Percentiles rank a stretch among this genome's conserved stretches.
Evolutionary conservation across 2,888 invertebrate genomes (phyloP).

Genomic region (Chouioia cunea): DNA sequence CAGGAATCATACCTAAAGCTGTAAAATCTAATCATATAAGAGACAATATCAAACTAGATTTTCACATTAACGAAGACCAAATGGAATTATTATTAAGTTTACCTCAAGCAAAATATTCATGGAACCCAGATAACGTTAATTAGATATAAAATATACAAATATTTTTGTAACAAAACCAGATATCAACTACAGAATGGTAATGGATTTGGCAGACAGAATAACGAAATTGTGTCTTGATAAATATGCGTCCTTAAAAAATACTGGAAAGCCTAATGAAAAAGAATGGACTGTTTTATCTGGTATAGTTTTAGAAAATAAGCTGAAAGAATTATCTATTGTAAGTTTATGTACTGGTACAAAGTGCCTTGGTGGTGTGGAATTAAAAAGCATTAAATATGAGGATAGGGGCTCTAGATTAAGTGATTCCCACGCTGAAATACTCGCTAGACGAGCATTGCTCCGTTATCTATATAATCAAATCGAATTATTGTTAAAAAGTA

Average conservation of each 20-base stretch:
- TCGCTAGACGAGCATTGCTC: constrained; percentile 86
- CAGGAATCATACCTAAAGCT: constrained; percentile 78
- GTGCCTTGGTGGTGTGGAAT: constrained; percentile 81
- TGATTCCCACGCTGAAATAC: constrained; percentile 93
- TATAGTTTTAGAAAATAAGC: constrained; percentile 71
- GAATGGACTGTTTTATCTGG: constrained; percentile 91
- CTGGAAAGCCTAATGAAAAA: constrained; percentile 80
- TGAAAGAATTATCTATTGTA: constrained; percentile 73
- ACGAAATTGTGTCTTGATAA: constrained; percentile 74
- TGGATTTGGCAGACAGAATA: constrained; percentile 69
- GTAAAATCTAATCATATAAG: constrained; percentile 71
- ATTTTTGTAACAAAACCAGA: neutral
- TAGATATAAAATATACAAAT: constrained; percentile 55
- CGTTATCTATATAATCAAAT: constrained; percentile 81
- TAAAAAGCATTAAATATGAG: constrained; percentile 70
- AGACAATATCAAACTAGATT: constrained; percentile 74
- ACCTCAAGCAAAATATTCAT: constrained; percentile 70
- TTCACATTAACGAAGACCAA: constrained; percentile 71
- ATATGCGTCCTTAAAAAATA: constrained; percentile 78
- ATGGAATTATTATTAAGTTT: constrained; percentile 70
- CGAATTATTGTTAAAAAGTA: constrained; percentile 62
- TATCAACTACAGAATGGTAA: constrained; percentile 14
- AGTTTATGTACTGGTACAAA: constrained; percentile 93
- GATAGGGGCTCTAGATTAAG: constrained; percentile 80
- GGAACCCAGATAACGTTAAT: constrained; percentile 72